phyloP scores from a whole-genome alignment of 2,797 vertebrate species.

The Sebastes cheni region DNA sequence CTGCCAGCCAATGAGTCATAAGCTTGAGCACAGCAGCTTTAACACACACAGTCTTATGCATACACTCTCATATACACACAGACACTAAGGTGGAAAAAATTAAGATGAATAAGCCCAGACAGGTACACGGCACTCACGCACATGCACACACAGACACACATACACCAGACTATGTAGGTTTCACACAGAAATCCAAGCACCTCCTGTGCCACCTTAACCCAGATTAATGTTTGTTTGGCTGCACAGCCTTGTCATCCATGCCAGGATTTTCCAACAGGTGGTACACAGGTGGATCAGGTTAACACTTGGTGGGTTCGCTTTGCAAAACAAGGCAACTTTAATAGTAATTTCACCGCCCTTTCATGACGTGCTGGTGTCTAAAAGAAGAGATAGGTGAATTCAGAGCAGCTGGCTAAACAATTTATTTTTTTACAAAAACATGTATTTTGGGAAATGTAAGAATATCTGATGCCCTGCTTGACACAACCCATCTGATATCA shows the following conservation, averaged over 20 bases:
- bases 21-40: constrained; percentile 6
- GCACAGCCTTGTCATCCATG: constrained; percentile 27
- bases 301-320: constrained; percentile 18
- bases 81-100: constrained; percentile 10
- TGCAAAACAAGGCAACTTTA: constrained; percentile 17
- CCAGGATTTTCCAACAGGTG: constrained; percentile 37
- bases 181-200: constrained; percentile 16
- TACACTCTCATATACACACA: constrained; percentile 2
- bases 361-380: not conserved
- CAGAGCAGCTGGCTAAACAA: not conserved
- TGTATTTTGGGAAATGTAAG: not conserved
- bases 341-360: not conserved
- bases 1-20: constrained; percentile 55
- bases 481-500: not conserved
- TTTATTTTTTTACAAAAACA: not conserved
- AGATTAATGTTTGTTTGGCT: constrained; percentile 50
- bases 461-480: not conserved
- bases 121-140: constrained; percentile 11
- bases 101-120: constrained; percentile 36
- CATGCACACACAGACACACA: not conserved
- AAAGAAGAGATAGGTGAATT: not conserved
- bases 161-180: not conserved
- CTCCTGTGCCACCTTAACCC: constrained; percentile 34
- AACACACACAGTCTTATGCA: constrained; percentile 7
- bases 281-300: constrained; percentile 29